These are phyloP conservation scores for Fukomys damarensis DNA, from an alignment of 2,113 vertebrate genomes.

Conservation along the genomic window DNA sequence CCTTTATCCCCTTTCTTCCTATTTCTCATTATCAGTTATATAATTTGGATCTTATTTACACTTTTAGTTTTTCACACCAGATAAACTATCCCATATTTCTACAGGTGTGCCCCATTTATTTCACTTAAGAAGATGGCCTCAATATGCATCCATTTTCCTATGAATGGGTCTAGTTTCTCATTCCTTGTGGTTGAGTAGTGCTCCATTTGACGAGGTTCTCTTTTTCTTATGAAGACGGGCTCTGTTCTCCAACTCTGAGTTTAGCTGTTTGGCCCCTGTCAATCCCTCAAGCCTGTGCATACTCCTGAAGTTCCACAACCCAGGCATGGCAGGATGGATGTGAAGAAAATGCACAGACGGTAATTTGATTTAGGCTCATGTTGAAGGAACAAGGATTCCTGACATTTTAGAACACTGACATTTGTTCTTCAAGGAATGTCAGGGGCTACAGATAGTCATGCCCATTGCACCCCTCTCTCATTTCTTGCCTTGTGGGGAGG, in stretches of 20 bases:
- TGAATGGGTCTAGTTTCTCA: too few relatives aligned
- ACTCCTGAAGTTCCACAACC: background rate
- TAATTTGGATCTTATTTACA: too few relatives aligned
- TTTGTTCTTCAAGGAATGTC: background rate
- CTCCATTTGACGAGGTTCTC: background rate
- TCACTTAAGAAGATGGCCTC: too few relatives aligned
- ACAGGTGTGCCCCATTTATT: too few relatives aligned
- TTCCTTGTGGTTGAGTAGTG: too few relatives aligned
- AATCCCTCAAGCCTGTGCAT: background rate
- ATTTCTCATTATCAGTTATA: too few relatives aligned
- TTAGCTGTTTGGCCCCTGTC: background rate
- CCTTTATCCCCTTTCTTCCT: too few relatives aligned
- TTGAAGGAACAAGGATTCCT: background rate
- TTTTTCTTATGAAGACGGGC: background rate
- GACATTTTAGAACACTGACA: background rate
- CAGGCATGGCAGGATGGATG: background rate
- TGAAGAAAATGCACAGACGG: background rate
- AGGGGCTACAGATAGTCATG: background rate
- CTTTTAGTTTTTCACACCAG: too few relatives aligned
- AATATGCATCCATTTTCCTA: too few relatives aligned
- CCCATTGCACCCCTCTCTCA: rapidly evolving
- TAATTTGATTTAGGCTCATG: background rate
- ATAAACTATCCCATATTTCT: too few relatives aligned
- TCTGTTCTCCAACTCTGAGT: background rate
- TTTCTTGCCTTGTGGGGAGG: background rate